Conservation (phyloP, 2,888 invertebrate species). For the Pegoplata infirma region DNA sequence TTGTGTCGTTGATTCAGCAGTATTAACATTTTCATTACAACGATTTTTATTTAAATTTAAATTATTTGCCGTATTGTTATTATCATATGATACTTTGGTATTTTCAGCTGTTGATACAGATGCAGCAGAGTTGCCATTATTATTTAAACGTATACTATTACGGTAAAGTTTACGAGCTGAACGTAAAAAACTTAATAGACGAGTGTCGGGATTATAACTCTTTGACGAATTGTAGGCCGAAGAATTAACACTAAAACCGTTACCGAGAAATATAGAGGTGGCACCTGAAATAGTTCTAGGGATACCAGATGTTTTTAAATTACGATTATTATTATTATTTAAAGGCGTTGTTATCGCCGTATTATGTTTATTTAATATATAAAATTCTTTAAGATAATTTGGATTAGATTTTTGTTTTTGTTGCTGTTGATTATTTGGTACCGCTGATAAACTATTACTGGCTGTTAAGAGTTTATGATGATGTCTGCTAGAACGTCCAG, state of each 20-base stretch:
- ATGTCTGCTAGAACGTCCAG: constrained; percentile 16
- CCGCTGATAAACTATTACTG: constrained; percentile 31
- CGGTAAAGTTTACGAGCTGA: constrained; percentile 71
- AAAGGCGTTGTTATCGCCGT: not conserved
- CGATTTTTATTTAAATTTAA: constrained; percentile 39
- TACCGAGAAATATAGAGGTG: constrained; percentile 54
- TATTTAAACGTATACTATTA: constrained; percentile 48
- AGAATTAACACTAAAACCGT: constrained; percentile 62
- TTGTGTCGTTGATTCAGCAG: constrained; percentile 12
- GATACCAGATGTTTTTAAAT: constrained; percentile 44
- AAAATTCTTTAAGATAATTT: constrained; percentile 64
- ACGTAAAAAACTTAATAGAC: constrained; percentile 71
- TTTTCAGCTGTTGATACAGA: constrained; percentile 33
- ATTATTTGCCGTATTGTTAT: constrained; percentile 20
- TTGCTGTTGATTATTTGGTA: constrained; percentile 29
- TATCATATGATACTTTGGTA: constrained; percentile 48
- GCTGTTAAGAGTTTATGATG: constrained; percentile 40
- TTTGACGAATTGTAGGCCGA: constrained; percentile 36
- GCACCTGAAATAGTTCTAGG: constrained; percentile 63
- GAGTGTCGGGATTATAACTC: constrained; percentile 51
- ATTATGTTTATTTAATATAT: constrained; percentile 43
- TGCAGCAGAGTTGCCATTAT: constrained; percentile 24
- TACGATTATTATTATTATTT: constrained; percentile 4
- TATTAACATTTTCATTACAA: constrained; percentile 26
- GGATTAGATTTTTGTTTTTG: constrained; percentile 20